phyloP scores from a whole-genome alignment of 1,140 invertebrate species.

The Bombus picipes region DNA sequence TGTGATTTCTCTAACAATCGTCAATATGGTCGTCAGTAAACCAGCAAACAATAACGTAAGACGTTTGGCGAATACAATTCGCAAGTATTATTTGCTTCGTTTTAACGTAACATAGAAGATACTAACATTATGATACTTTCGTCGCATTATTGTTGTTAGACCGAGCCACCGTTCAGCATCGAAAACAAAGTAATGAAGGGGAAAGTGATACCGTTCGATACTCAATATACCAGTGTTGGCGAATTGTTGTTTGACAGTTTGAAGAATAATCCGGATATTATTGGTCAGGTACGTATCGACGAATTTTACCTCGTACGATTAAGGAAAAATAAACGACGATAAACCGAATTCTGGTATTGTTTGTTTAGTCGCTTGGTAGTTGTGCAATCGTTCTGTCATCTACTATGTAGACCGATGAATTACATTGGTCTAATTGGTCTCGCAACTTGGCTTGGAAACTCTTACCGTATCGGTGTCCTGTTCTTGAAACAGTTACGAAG shows the following conservation, averaged over 20 bases:
- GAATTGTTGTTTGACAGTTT: constrained; percentile 47
- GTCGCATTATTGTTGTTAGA: neutral
- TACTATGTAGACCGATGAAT: neutral
- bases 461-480: no score
- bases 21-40: neutral
- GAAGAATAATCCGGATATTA: neutral
- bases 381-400: neutral
- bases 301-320: neutral
- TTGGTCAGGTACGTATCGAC: constrained; percentile 52
- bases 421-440: no score
- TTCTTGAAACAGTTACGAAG: no score
- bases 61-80: neutral
- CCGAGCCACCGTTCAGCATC: neutral
- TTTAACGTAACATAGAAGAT: neutral
- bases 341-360: neutral
- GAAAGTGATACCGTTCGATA: rapidly evolving
- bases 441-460: no score
- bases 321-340: neutral
- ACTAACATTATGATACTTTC: neutral
- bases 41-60: neutral
- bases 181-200: constrained; percentile 48
- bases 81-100: neutral
- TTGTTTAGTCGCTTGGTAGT: neutral
- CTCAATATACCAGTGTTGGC: constrained; percentile 12
- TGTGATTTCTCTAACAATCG: neutral